A percentile compares a stretch with the other conserved stretches of the same genome.
Conservation (phyloP, 1,140 invertebrate species). For the Phocides pigmalion region DNA sequence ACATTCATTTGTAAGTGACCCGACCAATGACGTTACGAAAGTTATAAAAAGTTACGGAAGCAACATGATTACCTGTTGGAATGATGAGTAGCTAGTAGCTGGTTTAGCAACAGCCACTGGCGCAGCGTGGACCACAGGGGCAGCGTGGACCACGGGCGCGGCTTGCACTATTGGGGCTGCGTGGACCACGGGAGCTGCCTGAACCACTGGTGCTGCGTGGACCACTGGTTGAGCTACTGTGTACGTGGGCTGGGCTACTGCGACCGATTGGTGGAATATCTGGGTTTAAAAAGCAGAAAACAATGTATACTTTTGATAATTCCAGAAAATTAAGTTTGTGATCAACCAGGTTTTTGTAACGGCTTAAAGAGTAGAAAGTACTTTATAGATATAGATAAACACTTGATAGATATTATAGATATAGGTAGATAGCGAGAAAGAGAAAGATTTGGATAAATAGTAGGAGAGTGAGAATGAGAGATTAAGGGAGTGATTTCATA, state of each 20-base stretch:
- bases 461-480: too few species aligned
- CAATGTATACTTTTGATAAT: not conserved
- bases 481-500: too few species aligned
- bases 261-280: constrained; percentile 38
- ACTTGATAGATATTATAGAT: too few species aligned
- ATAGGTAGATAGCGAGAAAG: too few species aligned
- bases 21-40: too few species aligned
- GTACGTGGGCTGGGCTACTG: constrained; percentile 42
- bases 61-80: constrained; percentile 72
- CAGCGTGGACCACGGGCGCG: constrained; percentile 43
- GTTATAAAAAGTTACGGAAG: too few species aligned
- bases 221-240: constrained; percentile 50
- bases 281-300: not conserved
- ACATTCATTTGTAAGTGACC: too few species aligned
- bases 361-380: too few species aligned
- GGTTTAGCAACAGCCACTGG: constrained; percentile 48
- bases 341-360: too few species aligned
- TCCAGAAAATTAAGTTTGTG: too few species aligned
- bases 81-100: constrained; percentile 70
- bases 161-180: constrained; percentile 45
- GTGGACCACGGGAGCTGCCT: constrained; percentile 51
- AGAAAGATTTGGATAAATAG: too few species aligned
- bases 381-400: too few species aligned
- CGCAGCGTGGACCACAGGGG: constrained; percentile 43
- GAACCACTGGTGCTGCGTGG: constrained; percentile 52